These are phyloP conservation scores for Tragulus kanchil DNA, from an alignment of 2,113 vertebrate species.

Conservation along the genomic window DNA sequence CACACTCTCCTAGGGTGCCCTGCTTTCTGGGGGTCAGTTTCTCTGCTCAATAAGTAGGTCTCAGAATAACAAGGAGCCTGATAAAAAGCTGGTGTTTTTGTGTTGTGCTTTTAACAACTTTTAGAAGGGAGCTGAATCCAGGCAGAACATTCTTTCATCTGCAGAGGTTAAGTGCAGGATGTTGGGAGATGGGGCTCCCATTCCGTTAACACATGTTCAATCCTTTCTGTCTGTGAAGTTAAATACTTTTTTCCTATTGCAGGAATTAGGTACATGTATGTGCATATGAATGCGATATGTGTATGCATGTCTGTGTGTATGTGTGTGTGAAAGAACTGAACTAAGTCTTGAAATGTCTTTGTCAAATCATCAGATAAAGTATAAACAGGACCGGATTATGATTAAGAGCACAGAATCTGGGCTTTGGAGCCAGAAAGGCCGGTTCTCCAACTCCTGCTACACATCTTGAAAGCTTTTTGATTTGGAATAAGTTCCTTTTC, in stretches of 20 bases:
- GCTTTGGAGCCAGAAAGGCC: neutral
- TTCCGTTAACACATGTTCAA: conserved; percentile 8
- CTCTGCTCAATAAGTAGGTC: neutral
- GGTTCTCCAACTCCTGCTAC: neutral
- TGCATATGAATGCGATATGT: neutral
- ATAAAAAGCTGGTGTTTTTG: conserved; percentile 24
- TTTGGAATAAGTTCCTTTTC: conserved; percentile 47
- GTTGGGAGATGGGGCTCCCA: neutral
- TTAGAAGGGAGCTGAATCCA: conserved; percentile 23
- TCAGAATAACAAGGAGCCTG: neutral
- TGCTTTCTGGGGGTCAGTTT: neutral
- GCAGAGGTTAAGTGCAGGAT: conserved; percentile 31
- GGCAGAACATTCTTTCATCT: conserved; percentile 53
- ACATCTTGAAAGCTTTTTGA: conserved; percentile 30
- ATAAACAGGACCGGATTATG: neutral
- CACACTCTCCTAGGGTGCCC: neutral
- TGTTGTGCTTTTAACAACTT: conserved; percentile 48
- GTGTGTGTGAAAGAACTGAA: neutral
- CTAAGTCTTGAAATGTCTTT: conserved; percentile 36
- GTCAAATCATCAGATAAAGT: conserved; percentile 40
- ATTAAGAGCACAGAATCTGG: neutral
- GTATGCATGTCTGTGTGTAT: neutral
- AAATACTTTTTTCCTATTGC: neutral
- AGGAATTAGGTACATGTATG: neutral
- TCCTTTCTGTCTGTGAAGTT: conserved; percentile 27